These are phyloP conservation scores for Hippoglossus stenolepis DNA, from an alignment of 2,113 vertebrate genomes.

Conservation along the genomic window DNA sequence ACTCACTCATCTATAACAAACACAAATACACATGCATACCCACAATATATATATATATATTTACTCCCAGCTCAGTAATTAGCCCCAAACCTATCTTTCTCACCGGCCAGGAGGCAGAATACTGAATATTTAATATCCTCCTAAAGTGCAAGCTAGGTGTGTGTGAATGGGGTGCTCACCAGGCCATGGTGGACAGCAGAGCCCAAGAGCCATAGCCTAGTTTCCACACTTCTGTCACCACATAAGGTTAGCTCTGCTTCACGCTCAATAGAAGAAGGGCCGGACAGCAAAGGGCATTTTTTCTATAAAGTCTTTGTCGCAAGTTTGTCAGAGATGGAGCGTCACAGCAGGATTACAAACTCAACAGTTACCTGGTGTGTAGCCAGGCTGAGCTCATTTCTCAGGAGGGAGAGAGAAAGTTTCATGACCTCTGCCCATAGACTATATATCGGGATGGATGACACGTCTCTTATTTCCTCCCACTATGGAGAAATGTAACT, in stretches of 20 bases:
- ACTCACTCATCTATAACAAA: not conserved
- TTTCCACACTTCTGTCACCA: constrained; percentile 51
- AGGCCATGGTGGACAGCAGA: constrained; percentile 38
- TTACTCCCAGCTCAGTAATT: constrained; percentile 58
- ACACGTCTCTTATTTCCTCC: too few species aligned
- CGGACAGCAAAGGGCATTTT: constrained; percentile 18
- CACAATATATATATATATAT: not conserved
- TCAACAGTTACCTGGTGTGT: not conserved
- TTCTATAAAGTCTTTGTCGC: constrained; percentile 23
- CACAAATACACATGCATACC: constrained; percentile 6
- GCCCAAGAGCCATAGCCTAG: constrained; percentile 40
- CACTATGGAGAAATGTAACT: too few species aligned
- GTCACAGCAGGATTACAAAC: not conserved
- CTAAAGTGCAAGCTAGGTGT: constrained; percentile 43
- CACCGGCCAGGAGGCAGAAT: constrained; percentile 39
- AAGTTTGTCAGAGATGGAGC: constrained; percentile 19
- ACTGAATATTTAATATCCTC: constrained; percentile 77
- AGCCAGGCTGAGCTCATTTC: not conserved
- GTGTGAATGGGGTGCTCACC: constrained; percentile 20
- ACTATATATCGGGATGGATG: too few species aligned
- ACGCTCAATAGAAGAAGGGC: constrained; percentile 33
- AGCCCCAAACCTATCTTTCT: constrained; percentile 46
- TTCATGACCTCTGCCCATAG: too few species aligned
- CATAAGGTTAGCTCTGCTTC: constrained; percentile 43
- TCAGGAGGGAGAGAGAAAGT: not conserved